phyloP scores from a whole-genome alignment of 2,797 vertebrate species.

The Euthynnus affinis region DNA sequence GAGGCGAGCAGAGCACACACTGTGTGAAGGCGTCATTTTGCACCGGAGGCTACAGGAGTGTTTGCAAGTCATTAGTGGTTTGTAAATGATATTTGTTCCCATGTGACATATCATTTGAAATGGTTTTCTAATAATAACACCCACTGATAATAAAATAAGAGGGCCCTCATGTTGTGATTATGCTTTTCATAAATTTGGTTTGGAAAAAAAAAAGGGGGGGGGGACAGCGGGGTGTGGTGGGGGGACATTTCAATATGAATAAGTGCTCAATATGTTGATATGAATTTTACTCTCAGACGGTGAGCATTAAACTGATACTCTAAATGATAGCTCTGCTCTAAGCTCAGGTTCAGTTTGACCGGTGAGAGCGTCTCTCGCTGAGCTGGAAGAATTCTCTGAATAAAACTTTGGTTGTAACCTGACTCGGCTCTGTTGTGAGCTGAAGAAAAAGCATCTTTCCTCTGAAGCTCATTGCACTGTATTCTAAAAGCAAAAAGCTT shows the following conservation, averaged over 20 bases:
- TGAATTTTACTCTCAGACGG: constrained; percentile 84
- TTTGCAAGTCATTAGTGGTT: constrained; percentile 99
- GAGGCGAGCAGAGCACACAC: constrained; percentile 85
- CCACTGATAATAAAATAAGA: constrained; percentile 98
- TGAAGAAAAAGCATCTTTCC: constrained; percentile 53
- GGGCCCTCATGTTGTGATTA: constrained; percentile 93
- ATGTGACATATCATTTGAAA: constrained; percentile 99
- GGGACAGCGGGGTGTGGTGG: not conserved
- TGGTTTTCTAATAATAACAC: constrained; percentile 98
- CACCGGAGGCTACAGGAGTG: constrained; percentile 95
- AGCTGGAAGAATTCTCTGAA: constrained; percentile 25
- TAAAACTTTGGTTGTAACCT: constrained; percentile 30
- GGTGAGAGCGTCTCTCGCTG: constrained; percentile 15
- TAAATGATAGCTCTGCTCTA: constrained; percentile 33
- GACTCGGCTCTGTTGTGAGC: constrained; percentile 53
- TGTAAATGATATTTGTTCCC: constrained; percentile 99
- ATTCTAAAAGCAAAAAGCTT: constrained; percentile 68
- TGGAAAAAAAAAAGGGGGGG: constrained; percentile 54
- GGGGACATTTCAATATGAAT: constrained; percentile 83
- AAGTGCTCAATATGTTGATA: constrained; percentile 52
- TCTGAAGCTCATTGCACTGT: constrained; percentile 52
- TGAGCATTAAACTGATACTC: constrained; percentile 84
- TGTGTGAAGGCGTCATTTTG: constrained; percentile 88
- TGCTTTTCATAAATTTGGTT: constrained; percentile 90
- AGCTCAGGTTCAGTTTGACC: constrained; percentile 37